Evolutionary conservation across 2,797 vertebrate genomes (phyloP), one percentile per base, ranked within the genome.

Genomic region (Xiphophorus birchmanni): DNA sequence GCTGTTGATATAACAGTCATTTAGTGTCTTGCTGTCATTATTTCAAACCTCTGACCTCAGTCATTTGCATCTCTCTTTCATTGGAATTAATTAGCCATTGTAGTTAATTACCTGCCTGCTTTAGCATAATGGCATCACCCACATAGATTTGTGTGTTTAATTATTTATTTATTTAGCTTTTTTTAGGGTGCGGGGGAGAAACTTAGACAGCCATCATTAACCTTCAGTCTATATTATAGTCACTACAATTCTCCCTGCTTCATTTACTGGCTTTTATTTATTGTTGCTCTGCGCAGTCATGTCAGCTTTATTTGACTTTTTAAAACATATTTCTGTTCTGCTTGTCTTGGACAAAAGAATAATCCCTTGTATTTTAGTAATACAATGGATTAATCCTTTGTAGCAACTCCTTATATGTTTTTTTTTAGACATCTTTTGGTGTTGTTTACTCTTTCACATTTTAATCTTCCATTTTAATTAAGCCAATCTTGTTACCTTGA

Each of bases 41-140:
- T 87, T 87, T 82, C 48, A 85, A 75, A 84, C 85, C 77, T 84
- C 75, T 79, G 77, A 15, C 81, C 83, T 87, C 73, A 69, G 78
- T 90, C 75, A 78, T 85, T 65, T 83, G 82, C 54, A 29, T 85
- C n/a, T 67, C 42, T 81, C 82, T 82, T 87, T 85, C 82, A 85
- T 90, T 88, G 63, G 40, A 86, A 86, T 86, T 88, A 92, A 93
- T 91, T 86, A 87, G 83, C 72, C 82, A 54, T 90, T 86, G 87
- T 82, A 82, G 74, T 91, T 91, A 90, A 92, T 91, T 89, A 92
- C 77, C 82, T 89, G 90, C 78, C 76, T 82, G 81, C 88, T 91
- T 89, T 86, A 86, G 79, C 76, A 78, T 80, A 87, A 88, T 88
- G 87, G 79, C 88, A 76, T 79, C 82, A 69, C 52, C 80, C 74